These are phyloP conservation scores for Sphyrna mokarran DNA, from an alignment of 2,113 vertebrate genomes.

Conservation along the genomic window DNA sequence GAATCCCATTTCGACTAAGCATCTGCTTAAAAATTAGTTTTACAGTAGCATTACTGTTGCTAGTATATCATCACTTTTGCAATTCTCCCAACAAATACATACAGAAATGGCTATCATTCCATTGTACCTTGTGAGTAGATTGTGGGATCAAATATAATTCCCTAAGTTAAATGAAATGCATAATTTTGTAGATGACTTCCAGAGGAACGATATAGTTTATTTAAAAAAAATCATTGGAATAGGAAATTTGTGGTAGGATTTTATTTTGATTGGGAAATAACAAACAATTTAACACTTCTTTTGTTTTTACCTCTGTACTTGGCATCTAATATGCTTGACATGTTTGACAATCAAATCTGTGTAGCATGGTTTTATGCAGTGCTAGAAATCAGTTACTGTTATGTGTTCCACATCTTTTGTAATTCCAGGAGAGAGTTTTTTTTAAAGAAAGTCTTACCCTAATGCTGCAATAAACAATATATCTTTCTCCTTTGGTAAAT, in stretches of 20 bases:
- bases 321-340: not conserved
- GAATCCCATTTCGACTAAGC: not conserved
- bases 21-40: not conserved
- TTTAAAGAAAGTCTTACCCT: not conserved
- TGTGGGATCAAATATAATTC: not conserved
- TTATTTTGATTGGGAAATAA: not conserved
- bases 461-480: not conserved
- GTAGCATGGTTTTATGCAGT: not conserved
- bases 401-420: not conserved
- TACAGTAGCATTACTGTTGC: not conserved
- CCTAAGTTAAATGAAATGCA: not conserved
- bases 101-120: not conserved
- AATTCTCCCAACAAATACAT: not conserved
- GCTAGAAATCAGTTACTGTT: not conserved
- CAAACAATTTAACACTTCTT: not conserved
- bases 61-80: not conserved
- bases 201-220: not conserved
- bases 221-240: not conserved
- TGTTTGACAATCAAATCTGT: not conserved
- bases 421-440: not conserved
- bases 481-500: not conserved
- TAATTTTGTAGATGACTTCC: not conserved
- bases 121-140: not conserved
- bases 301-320: not conserved
- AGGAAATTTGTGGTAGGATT: not conserved